Conservation (phyloP, 2,113 vertebrate species). For the Pterocles orientalis region DNA sequence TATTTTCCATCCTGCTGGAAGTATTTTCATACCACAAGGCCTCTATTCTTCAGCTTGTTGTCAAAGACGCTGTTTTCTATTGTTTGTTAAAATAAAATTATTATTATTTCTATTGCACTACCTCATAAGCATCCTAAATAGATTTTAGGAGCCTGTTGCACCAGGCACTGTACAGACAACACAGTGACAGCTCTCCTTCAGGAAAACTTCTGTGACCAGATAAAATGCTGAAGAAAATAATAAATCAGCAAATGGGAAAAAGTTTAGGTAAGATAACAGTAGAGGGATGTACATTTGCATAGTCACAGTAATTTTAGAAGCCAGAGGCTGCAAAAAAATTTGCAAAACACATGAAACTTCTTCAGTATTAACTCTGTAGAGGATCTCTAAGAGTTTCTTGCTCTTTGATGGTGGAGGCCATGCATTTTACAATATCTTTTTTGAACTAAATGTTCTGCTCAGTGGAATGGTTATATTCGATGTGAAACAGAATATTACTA, state of each 20-base stretch:
- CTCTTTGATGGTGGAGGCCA: background rate
- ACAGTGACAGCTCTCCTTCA: background rate
- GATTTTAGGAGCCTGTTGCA: background rate
- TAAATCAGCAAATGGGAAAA: background rate
- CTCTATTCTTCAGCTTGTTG: constrained; percentile 11
- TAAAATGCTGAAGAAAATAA: background rate
- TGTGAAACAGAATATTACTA: background rate
- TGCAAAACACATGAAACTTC: background rate
- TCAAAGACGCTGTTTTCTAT: background rate
- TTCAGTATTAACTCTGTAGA: background rate
- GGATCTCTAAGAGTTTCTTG: background rate
- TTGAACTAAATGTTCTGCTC: background rate
- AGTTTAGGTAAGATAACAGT: background rate
- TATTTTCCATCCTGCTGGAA: background rate
- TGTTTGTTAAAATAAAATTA: constrained; percentile 22
- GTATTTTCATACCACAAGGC: constrained; percentile 8
- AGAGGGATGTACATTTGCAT: background rate
- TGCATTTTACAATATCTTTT: background rate
- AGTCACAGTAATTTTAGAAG: background rate
- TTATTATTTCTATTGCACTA: constrained; percentile 25
- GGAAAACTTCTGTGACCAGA: background rate
- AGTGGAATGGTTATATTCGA: background rate
- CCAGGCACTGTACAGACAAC: background rate
- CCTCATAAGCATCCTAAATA: background rate
- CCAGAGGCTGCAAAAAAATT: background rate